Percentiles rank a stretch among this genome's conserved stretches.
Conservation (phyloP, 1,140 invertebrate species). For the Aethina tumida region DNA sequence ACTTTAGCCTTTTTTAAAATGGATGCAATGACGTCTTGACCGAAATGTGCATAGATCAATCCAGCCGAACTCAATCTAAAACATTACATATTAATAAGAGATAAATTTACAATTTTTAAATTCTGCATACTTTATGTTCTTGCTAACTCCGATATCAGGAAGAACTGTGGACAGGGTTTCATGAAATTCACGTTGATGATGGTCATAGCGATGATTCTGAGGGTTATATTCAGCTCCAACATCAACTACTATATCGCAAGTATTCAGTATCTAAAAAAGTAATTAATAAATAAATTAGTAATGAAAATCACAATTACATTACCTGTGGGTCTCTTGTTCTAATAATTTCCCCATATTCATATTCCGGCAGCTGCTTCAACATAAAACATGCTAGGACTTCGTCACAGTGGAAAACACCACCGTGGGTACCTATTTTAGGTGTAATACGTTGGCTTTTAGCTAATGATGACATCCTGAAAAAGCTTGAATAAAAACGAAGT, state of each 20-base stretch:
- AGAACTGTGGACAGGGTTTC: constrained; percentile 46
- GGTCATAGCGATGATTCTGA: constrained; percentile 73
- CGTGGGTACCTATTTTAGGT: constrained; percentile 65
- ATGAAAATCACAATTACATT: constrained; percentile 5
- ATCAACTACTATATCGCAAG: constrained; percentile 93
- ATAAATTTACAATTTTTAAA: background rate
- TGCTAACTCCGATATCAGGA: constrained; percentile 37
- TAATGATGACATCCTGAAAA: constrained; percentile 30
- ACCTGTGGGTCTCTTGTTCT: constrained; percentile 48
- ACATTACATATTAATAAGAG: too few species aligned
- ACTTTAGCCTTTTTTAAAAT: constrained; percentile 37
- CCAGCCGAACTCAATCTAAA: constrained; percentile 90
- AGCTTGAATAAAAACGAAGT: constrained; percentile 22
- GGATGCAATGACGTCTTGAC: constrained; percentile 64
- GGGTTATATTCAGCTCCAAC: constrained; percentile 87
- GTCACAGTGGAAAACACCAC: constrained; percentile 88
- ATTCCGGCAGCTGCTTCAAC: constrained; percentile 73
- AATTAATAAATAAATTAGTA: constrained; percentile 6
- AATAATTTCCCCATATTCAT: constrained; percentile 72
- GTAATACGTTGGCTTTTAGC: constrained; percentile 23
- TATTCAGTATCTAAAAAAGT: constrained; percentile 47
- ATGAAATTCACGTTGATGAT: constrained; percentile 77
- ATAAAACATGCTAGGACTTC: constrained; percentile 90
- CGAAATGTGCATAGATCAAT: constrained; percentile 86
- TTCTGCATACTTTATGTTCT: constrained; percentile 20